Conservation (phyloP, 2,797 vertebrate species). For the Pseudomugil tenellus region DNA sequence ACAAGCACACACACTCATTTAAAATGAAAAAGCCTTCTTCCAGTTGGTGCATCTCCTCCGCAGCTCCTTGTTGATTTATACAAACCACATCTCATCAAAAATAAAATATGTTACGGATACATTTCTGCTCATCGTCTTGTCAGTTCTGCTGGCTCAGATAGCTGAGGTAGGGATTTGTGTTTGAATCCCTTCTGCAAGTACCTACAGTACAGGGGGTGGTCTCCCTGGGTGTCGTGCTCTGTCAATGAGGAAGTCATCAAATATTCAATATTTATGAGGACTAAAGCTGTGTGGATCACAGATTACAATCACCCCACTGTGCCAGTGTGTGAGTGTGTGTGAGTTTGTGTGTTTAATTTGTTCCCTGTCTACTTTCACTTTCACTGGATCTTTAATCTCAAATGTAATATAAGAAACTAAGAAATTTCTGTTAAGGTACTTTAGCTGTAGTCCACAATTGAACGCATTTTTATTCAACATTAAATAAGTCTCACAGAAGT, state of each 20-base stretch:
- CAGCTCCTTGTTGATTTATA: slow-evolving; percentile 37
- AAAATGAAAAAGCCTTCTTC: slow-evolving; percentile 16
- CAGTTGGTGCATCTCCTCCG: slow-evolving; percentile 23
- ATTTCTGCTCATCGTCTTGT: slow-evolving; percentile 27
- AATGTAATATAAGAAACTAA: slow-evolving; percentile 25
- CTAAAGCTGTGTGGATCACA: slow-evolving; percentile 62
- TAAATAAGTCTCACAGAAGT: slow-evolving; percentile 1
- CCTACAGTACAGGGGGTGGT: slow-evolving; percentile 41
- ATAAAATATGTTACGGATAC: slow-evolving; percentile 42
- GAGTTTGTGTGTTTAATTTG: slow-evolving; percentile 10
- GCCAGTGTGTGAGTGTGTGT: slow-evolving; percentile 10
- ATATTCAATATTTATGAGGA: slow-evolving; percentile 79
- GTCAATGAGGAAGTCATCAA: slow-evolving; percentile 80
- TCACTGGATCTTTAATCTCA: slow-evolving; percentile 17
- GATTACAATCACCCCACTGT: slow-evolving; percentile 60
- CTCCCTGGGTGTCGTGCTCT: slow-evolving; percentile 73
- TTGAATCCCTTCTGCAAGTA: slow-evolving; percentile 49
- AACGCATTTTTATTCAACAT: slow-evolving; percentile 1
- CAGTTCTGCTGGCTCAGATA: slow-evolving; percentile 59
- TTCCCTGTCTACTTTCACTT: slow-evolving; percentile 12
- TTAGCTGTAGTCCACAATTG: slow-evolving; percentile 10
- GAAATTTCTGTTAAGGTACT: slow-evolving; percentile 5
- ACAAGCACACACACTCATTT: slow-evolving; percentile 5
- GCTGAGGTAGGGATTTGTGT: slow-evolving; percentile 41
- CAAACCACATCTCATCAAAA: slow-evolving; percentile 31